Base-by-base conservation (phyloP, 2,888 invertebrate genomes). In the Mimas tiliae region DNA sequence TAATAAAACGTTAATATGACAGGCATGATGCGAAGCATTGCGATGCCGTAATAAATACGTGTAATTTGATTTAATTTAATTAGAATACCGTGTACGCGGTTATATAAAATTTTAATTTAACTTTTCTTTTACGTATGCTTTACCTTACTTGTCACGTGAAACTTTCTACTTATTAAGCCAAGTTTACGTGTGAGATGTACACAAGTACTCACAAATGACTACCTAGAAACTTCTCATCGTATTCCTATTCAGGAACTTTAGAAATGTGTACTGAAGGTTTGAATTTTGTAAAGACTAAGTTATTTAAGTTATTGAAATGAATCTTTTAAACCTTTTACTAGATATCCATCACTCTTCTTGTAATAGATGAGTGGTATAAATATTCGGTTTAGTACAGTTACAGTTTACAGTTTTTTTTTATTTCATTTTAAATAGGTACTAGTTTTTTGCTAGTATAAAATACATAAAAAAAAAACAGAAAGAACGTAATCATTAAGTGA, bases 91-190 rank as follows among this genome's bases (percentile, higher is more conserved):
- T 63, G 19, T 34, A 4, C 52, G 48, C 47, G 52, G 42, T 45
- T 64, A 33, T 8, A 65, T 64, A 34, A 68, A 64, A 64, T 65
- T 64, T 58, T 58, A 51, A 63, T 48, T 50, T 48, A 65, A 65
- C 58, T 67, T 64, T 65, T 68, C 34, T 65, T 58, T 48, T 62
- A 50, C 48, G 21, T 51, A 63, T 12, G 47, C 19, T 16, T 64
- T 52, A 67, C 64, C 11, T 45, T 14, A 45, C 9, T 48, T 69
- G 64, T 67, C 67, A 72, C 67, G 63, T 42, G n/a, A 63, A 69
- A 69, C 65, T 71, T 63, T 63, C 33, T 63, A 16, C 47, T 16
- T 47, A 48, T 6, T 53, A 53, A 58, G 47, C 34, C 34, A 38
- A 42, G 42, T 58, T 42, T 19, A 58, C 42, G 42, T 42, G 55